phyloP scores from a whole-genome alignment of 2,797 vertebrate species.

The Chelon auratus region DNA sequence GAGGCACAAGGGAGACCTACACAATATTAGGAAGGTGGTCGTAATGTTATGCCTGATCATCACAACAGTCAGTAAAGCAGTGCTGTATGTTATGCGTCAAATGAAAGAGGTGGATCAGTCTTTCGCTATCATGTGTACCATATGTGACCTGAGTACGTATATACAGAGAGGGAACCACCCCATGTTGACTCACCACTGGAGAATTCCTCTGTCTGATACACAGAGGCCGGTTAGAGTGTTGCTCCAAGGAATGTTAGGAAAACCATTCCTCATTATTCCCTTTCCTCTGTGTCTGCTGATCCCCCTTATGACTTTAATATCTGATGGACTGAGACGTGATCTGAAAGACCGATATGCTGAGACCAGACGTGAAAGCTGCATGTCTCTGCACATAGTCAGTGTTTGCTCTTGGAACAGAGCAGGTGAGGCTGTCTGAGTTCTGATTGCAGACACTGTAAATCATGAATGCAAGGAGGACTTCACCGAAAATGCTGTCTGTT shows the following conservation, averaged over 20 bases:
- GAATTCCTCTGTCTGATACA: constrained; percentile 61
- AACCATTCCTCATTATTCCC: constrained; percentile 39
- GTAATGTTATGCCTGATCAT: too few relatives aligned
- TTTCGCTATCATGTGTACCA: constrained; percentile 28
- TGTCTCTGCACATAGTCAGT: constrained; percentile 15
- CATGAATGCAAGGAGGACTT: constrained; percentile 33
- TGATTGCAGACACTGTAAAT: constrained; percentile 36
- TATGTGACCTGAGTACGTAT: constrained; percentile 25
- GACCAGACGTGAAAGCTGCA: constrained; percentile 32
- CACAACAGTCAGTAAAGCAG: too few relatives aligned
- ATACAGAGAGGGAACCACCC: constrained; percentile 60
- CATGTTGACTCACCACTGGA: constrained; percentile 63
- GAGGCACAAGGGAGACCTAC: too few relatives aligned
- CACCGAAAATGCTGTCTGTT: constrained; percentile 50
- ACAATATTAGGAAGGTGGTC: too few relatives aligned
- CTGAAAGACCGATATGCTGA: constrained; percentile 16
- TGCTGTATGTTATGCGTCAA: too few relatives aligned
- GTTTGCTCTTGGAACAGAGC: constrained; percentile 28
- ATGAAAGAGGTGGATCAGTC: not conserved
- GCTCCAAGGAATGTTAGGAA: constrained; percentile 49
- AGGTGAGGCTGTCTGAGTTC: constrained; percentile 21
- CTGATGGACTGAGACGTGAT: constrained; percentile 42
- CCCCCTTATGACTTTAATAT: constrained; percentile 29
- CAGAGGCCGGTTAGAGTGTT: constrained; percentile 50
- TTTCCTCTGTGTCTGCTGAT: constrained; percentile 2